Conservation (phyloP, 2,113 vertebrate genomes). For the Python bivittatus region DNA sequence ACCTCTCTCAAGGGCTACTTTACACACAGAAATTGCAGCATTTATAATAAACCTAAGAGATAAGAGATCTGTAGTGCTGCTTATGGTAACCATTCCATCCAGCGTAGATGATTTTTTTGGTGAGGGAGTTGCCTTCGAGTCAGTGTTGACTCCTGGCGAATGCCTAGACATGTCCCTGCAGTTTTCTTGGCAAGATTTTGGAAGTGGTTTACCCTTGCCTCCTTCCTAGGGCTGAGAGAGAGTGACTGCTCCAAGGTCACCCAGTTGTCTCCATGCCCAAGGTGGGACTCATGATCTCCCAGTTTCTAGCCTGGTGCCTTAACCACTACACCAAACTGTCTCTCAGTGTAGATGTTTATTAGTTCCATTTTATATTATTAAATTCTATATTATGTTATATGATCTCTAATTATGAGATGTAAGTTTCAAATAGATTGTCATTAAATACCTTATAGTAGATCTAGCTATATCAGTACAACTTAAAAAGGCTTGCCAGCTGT, state of each 20-base stretch:
- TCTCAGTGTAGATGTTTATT: background rate
- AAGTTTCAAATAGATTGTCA: background rate
- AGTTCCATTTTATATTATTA: background rate
- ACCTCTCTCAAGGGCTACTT: background rate
- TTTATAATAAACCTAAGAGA: background rate
- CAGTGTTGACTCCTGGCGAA: background rate
- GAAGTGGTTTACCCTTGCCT: background rate
- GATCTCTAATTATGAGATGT: background rate
- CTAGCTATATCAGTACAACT: background rate
- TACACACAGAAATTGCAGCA: background rate
- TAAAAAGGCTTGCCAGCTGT: background rate
- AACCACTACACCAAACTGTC: background rate
- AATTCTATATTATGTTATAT: background rate
- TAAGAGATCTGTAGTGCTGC: background rate
- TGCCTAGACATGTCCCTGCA: background rate
- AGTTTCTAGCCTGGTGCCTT: background rate
- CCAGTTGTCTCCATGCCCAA: background rate
- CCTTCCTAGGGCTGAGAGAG: background rate
- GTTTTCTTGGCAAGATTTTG: background rate
- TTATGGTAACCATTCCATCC: background rate
- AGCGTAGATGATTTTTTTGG: background rate
- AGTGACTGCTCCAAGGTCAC: background rate
- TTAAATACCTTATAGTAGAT: background rate
- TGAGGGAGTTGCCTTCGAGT: background rate
- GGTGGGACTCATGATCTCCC: background rate